Base-by-base conservation (phyloP, 2,113 vertebrate species). In the Hippocampus zosterae region DNA sequence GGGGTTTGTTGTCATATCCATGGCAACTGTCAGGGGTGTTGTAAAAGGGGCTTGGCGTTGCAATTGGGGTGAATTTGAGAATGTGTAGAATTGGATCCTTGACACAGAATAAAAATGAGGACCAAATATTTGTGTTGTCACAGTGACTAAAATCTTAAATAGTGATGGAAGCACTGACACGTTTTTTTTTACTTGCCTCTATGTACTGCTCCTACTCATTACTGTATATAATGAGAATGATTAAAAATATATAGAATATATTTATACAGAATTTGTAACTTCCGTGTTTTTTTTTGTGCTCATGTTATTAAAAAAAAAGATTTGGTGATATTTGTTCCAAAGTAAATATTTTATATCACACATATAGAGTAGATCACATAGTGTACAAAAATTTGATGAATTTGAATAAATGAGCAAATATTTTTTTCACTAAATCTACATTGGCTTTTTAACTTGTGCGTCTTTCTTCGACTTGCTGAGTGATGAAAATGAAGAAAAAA, bases 1-100 rank as follows among this genome's bases (percentile, higher is more conserved):
- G 44, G 33, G 72, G 81, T 91, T 92, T 93, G 92, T 93, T 92
- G 85, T 82, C 77, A 86, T 91, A 72, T 76, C 91, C 89, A 70
- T 84, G 79, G 86, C 65, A 90, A 91, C 91, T 68, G 40, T 3
- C 37, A 23, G 37, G 37, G n/a, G 37, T 2, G 37, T 21, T 42
- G 21, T 42, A 23, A 42, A 44, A 12, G 21, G 61, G 11, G 33
- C 5, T 64, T 19, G 40, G 40, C 25, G 5, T 0, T 42, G 21
- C 11, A 42, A 23, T 64, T 44, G 61, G 61, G 61, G 61, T 7
- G 61, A 63, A 11, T 41, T 42, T 42, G 23, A 42, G 60, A 19
- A n/a, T 18, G 15, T 29, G 25, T 27, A 33, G 9, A 29, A 4
- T 29, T 1, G 8, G 6, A 29, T 37, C 16, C 16, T 37, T 37